Base-by-base conservation (phyloP, 1,140 invertebrate genomes). In the Ganaspis sp. region DNA sequence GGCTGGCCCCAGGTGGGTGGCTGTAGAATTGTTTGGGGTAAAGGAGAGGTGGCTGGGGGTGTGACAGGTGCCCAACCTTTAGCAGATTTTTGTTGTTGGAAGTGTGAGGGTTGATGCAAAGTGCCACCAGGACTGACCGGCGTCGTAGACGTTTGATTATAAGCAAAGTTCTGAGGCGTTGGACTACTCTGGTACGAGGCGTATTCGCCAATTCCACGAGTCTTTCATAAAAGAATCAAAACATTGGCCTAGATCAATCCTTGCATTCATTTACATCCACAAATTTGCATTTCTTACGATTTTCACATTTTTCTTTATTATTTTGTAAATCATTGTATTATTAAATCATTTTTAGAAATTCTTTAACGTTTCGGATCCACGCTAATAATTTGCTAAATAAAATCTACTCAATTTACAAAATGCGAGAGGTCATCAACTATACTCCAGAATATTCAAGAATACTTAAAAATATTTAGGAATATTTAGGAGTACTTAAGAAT, bases 1-100 rank as follows among this genome's bases (percentile, higher is more conserved):
- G 88, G 87, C 64, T 89, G 87, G 75, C 87, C 86, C 78, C 90
- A 64, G 85, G 23, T 58, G 85, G 87, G 49, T 87, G 81, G 64
- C 73, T 86, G 72, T 49, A 83, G 80, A 70, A 80, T 85, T 74
- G 90, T 87, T 75, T 88, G 89, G 72, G 90, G 90, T 70, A 92
- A 88, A 78, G 92, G 91, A 78, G 91, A 91, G 73, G 89, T 91
- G 69, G 85, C 86, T 77, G 90, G 83, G 72, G 87, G 85, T 82
- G 88, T 87, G 29, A 89, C 88, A 29, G 89, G 86, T 58, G 86
- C 80, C 88, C 87, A 90, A 73, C 79, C 77, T 70, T 88, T 90
- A 11, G 72, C 53, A 71, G 23, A 9, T 34, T 19, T 34, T 74
- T 73, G 45, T 74, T 85, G 85, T 70, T 88, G 88, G 71, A 86